Evolutionary conservation across 2,797 vertebrate species (phyloP).

Genomic region (Anolis apletophallus): DNA sequence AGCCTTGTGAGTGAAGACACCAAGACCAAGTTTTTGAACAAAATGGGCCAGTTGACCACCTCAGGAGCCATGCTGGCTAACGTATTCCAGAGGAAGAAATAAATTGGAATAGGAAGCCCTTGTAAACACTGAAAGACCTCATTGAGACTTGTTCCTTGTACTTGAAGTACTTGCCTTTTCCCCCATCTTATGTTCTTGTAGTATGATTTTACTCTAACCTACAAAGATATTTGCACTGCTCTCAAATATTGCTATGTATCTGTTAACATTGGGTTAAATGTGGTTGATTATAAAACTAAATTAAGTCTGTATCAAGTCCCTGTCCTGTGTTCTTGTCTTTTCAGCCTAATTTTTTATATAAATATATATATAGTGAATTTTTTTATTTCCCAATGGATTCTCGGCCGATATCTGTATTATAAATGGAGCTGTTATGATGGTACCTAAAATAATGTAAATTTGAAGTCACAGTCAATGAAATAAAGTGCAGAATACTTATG

Average conservation of each 20-base stretch:
- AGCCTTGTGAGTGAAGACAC: constrained; percentile 98
- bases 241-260: constrained; percentile 83
- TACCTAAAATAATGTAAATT: constrained; percentile 97
- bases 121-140: constrained; percentile 83
- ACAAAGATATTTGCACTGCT: constrained; percentile 99
- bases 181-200: constrained; percentile 82
- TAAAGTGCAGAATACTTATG: constrained; percentile 92
- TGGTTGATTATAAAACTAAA: constrained; percentile 83
- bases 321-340: constrained; percentile 89
- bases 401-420: constrained; percentile 92
- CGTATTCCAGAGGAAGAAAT: constrained; percentile 99
- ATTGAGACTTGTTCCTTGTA: constrained; percentile 84
- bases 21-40: constrained; percentile 99
- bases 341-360: constrained; percentile 76
- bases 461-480: constrained; percentile 93
- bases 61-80: constrained; percentile 99
- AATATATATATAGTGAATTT: constrained; percentile 74
- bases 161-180: constrained; percentile 95
- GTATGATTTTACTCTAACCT: constrained; percentile 90
- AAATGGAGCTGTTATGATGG: constrained; percentile 88
- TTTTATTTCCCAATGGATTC: constrained; percentile 84
- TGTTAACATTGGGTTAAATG: constrained; percentile 83
- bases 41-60: constrained; percentile 99
- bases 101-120: constrained; percentile 63
- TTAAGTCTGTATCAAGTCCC: constrained; percentile 83